Evolutionary conservation across 2,113 vertebrate genomes (phyloP), one percentile per base, ranked within the genome.

Genomic region (Porphyrio hochstetteri): DNA sequence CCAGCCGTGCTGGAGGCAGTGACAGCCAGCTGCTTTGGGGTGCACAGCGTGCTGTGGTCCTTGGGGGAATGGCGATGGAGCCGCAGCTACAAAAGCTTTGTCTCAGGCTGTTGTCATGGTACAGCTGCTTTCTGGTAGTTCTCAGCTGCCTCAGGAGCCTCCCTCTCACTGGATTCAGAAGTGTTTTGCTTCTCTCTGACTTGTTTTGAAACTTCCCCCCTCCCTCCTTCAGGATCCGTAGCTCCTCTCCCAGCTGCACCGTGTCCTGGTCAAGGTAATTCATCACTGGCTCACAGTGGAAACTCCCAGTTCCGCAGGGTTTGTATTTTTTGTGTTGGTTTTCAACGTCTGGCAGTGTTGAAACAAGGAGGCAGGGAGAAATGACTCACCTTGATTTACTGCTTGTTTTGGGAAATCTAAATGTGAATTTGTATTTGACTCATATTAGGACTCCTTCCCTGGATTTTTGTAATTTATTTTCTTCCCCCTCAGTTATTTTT

Each of bases 321-420:
- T 11, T 16, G 29, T 83, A n/a, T 24, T 20, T 38, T 53, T 81
- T 82, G 9, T 86, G 7, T 95, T 46, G 44, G 44, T 46, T 46
- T 46, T 46, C 63, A 65, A 92, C 93, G 96, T 95, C 83, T 80
- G 84, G 90, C 79, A 92, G 61, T 28, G 40, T 87, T 82, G 75
- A 89, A 79, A 91, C 90, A 93, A 96, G 93, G 96, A 70, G 21
- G 55, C 84, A 88, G 95, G 82, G 86, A 95, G 83, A 94, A 96
- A 65, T 98, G 87, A 98, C 78, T 97, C 9, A 24, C 85, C 94
- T 96, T 63, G 94, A 84, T 96, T 97, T 95, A 80, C 67, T 0
- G 1, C 48, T 82, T 83, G 79, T 97, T 97, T 93, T 78, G 86
- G 93, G 79, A 95, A 94, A 67, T 59, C 88, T 38, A 78, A 71